A percentile compares a stretch with the other conserved stretches of the same genome.
Evolutionary conservation across 2,113 vertebrate species (phyloP).

Genomic region (Neodon shergylaensis): DNA sequence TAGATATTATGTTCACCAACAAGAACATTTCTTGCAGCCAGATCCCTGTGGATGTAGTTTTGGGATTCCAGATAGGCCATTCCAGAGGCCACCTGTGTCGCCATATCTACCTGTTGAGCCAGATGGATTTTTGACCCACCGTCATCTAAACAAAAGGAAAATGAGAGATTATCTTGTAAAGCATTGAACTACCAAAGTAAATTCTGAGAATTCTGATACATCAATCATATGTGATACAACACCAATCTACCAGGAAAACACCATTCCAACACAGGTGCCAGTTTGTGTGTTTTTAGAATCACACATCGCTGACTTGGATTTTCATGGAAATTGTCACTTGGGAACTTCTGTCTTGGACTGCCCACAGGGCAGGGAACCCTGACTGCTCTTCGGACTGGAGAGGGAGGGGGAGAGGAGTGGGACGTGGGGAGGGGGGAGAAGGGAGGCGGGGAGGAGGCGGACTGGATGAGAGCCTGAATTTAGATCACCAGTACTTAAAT

Average conservation of each 20-base stretch:
- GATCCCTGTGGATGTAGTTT: conserved; percentile 97
- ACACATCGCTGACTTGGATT: background rate
- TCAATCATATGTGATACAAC: background rate
- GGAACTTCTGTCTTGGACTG: background rate
- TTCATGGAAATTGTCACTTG: conserved; percentile 1
- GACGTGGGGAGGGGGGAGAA: too few relatives aligned
- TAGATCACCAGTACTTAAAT: too few relatives aligned
- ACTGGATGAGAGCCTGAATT: too few relatives aligned
- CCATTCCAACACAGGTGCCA: background rate
- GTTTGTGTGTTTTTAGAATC: background rate
- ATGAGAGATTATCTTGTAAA: background rate
- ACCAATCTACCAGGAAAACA: conserved; percentile 19
- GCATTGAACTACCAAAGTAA: conserved; percentile 13
- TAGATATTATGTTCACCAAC: conserved; percentile 96
- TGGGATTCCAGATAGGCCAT: conserved; percentile 97
- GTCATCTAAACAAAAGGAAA: conserved; percentile 83
- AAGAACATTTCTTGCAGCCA: conserved; percentile 97
- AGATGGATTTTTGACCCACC: conserved; percentile 83
- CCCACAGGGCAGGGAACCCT: too few relatives aligned
- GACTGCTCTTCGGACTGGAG: too few relatives aligned
- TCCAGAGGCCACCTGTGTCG: conserved; percentile 94
- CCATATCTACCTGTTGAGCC: conserved; percentile 93
- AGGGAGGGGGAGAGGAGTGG: too few relatives aligned
- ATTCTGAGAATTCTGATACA: background rate
- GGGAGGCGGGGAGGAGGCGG: too few relatives aligned